phyloP scores from a whole-genome alignment of 2,888 invertebrate genomes.

The Agonum fuliginosum region DNA sequence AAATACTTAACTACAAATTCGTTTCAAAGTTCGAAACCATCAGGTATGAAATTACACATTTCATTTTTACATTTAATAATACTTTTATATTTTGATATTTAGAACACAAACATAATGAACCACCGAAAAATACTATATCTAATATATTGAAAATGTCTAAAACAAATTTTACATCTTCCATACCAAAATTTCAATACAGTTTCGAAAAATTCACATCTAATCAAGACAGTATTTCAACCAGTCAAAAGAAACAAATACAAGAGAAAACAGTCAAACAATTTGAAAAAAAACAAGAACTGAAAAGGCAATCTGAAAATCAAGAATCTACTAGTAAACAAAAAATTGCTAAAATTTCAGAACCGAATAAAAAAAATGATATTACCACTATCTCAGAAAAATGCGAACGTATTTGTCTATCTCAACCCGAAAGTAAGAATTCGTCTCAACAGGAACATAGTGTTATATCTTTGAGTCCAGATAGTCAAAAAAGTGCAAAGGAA shows the following conservation, averaged over 20 bases:
- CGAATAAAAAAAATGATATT: not conserved
- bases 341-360: not conserved
- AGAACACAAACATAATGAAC: not conserved
- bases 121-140: not conserved
- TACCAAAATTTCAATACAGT: not conserved
- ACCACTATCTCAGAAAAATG: not conserved
- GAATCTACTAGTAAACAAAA: not conserved
- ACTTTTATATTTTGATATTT: not conserved
- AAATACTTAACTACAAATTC: not conserved
- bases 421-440: not conserved
- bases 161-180: not conserved
- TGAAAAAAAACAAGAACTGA: not conserved
- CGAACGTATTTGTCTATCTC: not conserved
- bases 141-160: not conserved
- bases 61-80: no score
- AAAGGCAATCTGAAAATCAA: not conserved
- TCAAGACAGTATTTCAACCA: not conserved
- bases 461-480: not conserved
- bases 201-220: not conserved
- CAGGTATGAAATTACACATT: not conserved
- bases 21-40: not conserved
- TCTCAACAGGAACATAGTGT: not conserved
- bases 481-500: not conserved
- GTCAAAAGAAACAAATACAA: not conserved
- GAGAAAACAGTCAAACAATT: no score